Conservation (phyloP, 1,140 invertebrate species). For the Tetramorium alpestre region DNA sequence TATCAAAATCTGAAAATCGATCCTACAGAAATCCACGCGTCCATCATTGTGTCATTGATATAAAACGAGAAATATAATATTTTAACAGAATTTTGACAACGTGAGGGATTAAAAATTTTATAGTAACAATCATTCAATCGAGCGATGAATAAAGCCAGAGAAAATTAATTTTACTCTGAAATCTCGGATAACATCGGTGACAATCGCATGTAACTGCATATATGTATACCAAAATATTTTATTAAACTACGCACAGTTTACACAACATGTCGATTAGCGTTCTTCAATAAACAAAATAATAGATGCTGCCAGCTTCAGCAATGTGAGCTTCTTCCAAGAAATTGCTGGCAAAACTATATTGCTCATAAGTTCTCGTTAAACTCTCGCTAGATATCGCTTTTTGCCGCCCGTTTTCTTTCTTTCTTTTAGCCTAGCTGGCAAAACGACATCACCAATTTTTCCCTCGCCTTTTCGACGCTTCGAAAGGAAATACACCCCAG, state of each 20-base stretch:
- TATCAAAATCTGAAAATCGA: constrained; percentile 37
- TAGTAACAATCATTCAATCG: constrained; percentile 16
- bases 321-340: constrained; percentile 30
- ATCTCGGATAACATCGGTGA: background rate
- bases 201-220: background rate
- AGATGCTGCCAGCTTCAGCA: constrained; percentile 3
- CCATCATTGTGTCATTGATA: background rate
- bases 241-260: background rate
- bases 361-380: constrained; percentile 73
- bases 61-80: constrained; percentile 37
- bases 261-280: background rate
- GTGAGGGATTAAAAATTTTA: constrained; percentile 1
- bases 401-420: background rate
- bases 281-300: constrained; percentile 7
- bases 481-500: background rate
- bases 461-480: constrained; percentile 37
- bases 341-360: constrained; percentile 48
- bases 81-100: constrained; percentile 29
- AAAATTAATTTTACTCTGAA: constrained; percentile 19
- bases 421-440: background rate
- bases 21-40: constrained; percentile 4
- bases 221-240: background rate
- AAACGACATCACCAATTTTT: constrained; percentile 62
- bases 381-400: constrained; percentile 34
- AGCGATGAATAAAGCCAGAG: constrained; percentile 4